Conservation (phyloP, 2,888 invertebrate genomes). For the Tetropium fuscum region DNA sequence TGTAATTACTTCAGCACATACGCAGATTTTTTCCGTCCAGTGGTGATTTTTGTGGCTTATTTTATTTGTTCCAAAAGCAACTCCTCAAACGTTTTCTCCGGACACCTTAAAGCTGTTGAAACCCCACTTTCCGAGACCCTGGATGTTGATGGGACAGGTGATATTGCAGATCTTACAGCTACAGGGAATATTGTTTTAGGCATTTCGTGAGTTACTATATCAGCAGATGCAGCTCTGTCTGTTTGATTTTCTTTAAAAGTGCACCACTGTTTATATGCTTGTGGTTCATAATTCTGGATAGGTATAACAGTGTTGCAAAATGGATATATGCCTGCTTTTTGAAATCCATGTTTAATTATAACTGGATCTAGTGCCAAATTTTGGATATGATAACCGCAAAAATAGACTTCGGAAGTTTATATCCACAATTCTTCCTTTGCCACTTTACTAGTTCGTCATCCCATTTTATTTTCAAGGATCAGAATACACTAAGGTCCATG, state of each 20-base stretch:
- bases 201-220: constrained; percentile 1
- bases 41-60: constrained; percentile 20
- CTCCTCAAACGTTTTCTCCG: constrained; percentile 16
- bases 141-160: background rate
- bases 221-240: background rate
- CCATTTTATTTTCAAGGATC: constrained; percentile 40
- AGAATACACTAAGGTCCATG: constrained; percentile 49
- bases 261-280: constrained; percentile 21
- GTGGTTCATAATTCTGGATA: constrained; percentile 18
- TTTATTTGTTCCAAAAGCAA: constrained; percentile 18
- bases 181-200: background rate
- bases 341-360: constrained; percentile 23
- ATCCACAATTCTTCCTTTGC: constrained; percentile 37
- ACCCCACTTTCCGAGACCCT: background rate
- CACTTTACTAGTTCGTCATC: constrained; percentile 39
- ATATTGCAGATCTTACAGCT: no score
- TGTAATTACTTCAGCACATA: constrained; percentile 32
- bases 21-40: constrained; percentile 16
- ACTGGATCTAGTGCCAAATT: constrained; percentile 24
- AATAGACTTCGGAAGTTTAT: constrained; percentile 35
- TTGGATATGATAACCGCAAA: constrained; percentile 31
- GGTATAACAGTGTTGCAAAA: constrained; percentile 21
- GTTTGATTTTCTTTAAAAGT: constrained; percentile 3
- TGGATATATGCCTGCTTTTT: constrained; percentile 27
- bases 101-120: constrained; percentile 12